Evolutionary conservation across 2,113 vertebrate genomes (phyloP).

Genomic region (Boulengeromyrus knoepffleri): DNA sequence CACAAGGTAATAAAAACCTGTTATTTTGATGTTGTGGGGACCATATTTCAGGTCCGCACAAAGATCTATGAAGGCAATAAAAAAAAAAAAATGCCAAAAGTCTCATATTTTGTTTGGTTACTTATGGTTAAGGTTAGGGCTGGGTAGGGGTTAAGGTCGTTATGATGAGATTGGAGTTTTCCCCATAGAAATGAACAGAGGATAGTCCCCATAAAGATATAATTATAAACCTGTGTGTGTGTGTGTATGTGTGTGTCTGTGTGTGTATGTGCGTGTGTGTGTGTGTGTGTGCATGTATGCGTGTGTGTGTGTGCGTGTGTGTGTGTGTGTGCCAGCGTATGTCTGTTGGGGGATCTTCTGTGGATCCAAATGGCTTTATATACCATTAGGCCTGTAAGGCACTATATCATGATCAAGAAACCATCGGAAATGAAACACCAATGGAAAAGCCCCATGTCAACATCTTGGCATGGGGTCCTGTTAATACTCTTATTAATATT

Average conservation of each 20-base stretch:
- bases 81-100: too few relatives aligned
- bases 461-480: constrained; percentile 48
- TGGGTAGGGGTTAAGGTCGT: too few relatives aligned
- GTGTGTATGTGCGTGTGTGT: constrained; percentile 29
- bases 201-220: too few relatives aligned
- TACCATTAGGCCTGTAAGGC: constrained; percentile 27
- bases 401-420: constrained; percentile 36
- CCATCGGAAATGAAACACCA: constrained; percentile 48
- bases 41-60: too few relatives aligned
- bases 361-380: constrained; percentile 5
- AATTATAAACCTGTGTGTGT: constrained; percentile 13
- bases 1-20: too few relatives aligned
- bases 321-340: constrained; percentile 33
- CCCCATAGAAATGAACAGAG: too few relatives aligned
- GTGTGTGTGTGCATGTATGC: constrained; percentile 18
- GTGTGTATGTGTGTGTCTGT: constrained; percentile 22
- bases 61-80: too few relatives aligned
- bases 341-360: constrained; percentile 28
- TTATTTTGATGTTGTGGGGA: too few relatives aligned
- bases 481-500: constrained; percentile 66
- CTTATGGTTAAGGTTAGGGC: too few relatives aligned
- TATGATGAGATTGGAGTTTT: too few relatives aligned
- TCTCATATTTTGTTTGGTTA: too few relatives aligned
- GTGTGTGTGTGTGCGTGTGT: not conserved
- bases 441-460: constrained; percentile 50